Conservation (phyloP, 2,113 vertebrate species). For the Aegotheles bennettii region DNA sequence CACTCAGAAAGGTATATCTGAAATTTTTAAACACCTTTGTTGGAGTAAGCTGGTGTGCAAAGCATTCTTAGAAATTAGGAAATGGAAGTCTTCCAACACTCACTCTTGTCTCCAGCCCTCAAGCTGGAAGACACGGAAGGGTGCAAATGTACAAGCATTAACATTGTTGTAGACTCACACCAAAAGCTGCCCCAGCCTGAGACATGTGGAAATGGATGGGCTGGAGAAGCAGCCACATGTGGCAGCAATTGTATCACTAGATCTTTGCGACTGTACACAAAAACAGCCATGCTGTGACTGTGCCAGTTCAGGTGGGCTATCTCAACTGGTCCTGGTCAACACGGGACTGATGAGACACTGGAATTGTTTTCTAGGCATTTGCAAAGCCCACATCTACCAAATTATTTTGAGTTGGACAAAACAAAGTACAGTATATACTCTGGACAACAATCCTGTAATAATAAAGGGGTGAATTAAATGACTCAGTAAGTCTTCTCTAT, state of each 20-base stretch:
- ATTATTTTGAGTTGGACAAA: background rate
- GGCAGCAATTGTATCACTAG: background rate
- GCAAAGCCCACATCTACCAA: background rate
- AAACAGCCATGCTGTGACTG: rapidly evolving
- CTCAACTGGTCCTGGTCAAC: rapidly evolving
- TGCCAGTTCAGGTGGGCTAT: background rate
- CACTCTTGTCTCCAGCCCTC: background rate
- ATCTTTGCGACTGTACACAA: background rate
- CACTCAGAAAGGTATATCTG: background rate
- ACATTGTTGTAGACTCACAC: background rate
- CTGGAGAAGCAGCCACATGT: background rate
- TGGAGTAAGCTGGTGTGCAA: background rate
- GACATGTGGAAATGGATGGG: background rate
- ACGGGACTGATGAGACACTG: background rate
- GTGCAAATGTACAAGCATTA: background rate
- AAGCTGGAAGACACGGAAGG: background rate
- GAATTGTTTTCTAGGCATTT: background rate
- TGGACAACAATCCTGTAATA: background rate
- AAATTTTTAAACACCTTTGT: rapidly evolving
- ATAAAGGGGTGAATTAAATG: background rate
- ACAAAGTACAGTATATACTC: background rate
- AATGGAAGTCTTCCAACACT: background rate
- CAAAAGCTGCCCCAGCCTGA: background rate
- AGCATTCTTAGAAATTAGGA: background rate
- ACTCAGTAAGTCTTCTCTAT: background rate